phyloP scores from a whole-genome alignment of 1,140 invertebrate species.

The Matsumurasca onukii region DNA sequence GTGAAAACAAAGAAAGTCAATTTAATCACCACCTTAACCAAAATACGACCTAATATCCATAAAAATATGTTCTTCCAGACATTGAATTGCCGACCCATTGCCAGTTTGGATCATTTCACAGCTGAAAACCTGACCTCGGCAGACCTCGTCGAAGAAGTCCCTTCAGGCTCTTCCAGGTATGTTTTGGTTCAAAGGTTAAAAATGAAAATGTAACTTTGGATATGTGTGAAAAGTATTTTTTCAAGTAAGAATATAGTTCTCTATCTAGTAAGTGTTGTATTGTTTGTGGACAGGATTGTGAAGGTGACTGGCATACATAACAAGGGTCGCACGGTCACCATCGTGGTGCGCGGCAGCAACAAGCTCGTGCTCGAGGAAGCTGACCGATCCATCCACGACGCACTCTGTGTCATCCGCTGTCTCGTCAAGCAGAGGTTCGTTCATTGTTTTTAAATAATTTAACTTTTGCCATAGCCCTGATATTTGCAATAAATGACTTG shows the following conservation, averaged over 20 bases:
- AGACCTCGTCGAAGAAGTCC: slow-evolving; percentile 93
- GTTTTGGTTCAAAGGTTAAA: no score
- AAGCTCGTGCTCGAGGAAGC: slow-evolving; percentile 96
- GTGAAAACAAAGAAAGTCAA: no score
- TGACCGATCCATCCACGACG: slow-evolving; percentile 95
- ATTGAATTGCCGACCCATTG: slow-evolving; percentile 92
- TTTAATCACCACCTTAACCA: no score
- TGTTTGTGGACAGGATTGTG: slow-evolving; percentile 93
- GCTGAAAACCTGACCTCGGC: slow-evolving; percentile 89
- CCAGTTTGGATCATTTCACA: slow-evolving; percentile 96
- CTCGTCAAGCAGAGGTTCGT: slow-evolving; percentile 82
- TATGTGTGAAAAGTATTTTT: no score
- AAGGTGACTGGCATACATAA: slow-evolving; percentile 91
- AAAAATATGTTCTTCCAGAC: no score
- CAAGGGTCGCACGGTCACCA: slow-evolving; percentile 87
- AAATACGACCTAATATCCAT: no score
- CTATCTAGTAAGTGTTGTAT: no score
- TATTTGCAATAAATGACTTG: no score
- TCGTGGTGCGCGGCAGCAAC: slow-evolving; percentile 95
- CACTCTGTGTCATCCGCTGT: slow-evolving; percentile 96
- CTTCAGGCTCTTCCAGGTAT: slow-evolving; percentile 86
- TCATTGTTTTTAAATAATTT: not conserved
- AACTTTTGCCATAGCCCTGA: no score
- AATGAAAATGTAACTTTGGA: no score
- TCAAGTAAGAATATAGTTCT: no score